Base-by-base conservation (phyloP, 1,140 invertebrate genomes). In the Acyrthosiphon pisum region DNA sequence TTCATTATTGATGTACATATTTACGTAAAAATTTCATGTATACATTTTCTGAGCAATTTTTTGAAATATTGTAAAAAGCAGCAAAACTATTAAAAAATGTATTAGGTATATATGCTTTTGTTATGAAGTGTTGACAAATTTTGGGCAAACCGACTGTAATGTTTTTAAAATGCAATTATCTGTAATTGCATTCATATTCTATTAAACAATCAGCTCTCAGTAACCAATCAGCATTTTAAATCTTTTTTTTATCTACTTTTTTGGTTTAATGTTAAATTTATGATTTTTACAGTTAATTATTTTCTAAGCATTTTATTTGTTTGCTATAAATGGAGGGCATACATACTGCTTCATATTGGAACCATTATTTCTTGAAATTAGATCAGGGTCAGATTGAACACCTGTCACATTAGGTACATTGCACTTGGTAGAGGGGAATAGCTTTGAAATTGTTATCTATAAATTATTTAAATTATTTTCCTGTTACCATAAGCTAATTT, bases 391-490 rank as follows among this genome's bases (percentile, higher is more conserved):
- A 68, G 37, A 41, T 60, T 90, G 14, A 56, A 60, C 23, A 90
- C n/a, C 50, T 90, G 50, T 60, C 14, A 60, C 37, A 88, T 23
- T 35, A 56, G 35, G 11, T 60, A 6, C 1, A 44, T 90, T 44
- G 88, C 68, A 20, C 26, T 8, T 41, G 26, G 35, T 60, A n/a
- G 53, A n/a, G 53, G 37, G 30, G 35, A 23, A 89, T 89, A 89
- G 18, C 18, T 89, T 53, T 48, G 11, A 18, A 87, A 22, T 48
- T 48, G 30, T 48, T 88, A 88, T 88, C 44, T 88, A 50, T 50
- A 46, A 20, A 35, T 88, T 88, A 88, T 88, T 88, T 76, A 76
- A 76, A 76, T 76, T 76, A 76, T 76, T 76, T 76, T n/a, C 30
- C 11, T 76, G 11, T 76, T 76, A n/a, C 3, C 30, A 35, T 76